Percentiles rank a stretch among this genome's conserved stretches.
Conservation (phyloP, 1,140 invertebrate species). For the Hetaerina americana region DNA sequence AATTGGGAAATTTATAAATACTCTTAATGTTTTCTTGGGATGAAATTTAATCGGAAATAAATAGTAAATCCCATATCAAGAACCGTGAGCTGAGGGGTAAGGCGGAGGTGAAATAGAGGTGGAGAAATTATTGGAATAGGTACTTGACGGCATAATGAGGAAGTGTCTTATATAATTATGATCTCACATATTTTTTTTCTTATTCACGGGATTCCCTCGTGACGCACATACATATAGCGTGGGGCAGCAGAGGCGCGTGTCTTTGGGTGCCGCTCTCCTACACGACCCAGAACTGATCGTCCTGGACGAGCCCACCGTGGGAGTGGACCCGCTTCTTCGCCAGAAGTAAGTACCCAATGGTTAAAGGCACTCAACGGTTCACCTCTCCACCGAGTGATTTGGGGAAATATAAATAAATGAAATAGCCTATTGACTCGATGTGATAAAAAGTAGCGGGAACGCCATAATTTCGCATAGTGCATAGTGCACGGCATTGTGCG, state of each 20-base stretch:
- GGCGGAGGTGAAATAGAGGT: neutral
- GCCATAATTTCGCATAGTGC: neutral
- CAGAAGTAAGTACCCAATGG: slow-evolving; percentile 31
- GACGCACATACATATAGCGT: slow-evolving; percentile 12
- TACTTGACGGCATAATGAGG: neutral
- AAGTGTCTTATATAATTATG: neutral
- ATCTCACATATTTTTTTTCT: neutral
- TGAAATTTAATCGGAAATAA: no score
- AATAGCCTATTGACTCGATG: neutral
- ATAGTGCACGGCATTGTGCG: neutral
- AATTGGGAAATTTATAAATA: no score
- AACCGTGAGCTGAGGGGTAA: neutral
- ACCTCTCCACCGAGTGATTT: no score
- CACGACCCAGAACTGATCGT: slow-evolving; percentile 38
- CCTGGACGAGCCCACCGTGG: slow-evolving; percentile 43
- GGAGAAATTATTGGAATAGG: neutral
- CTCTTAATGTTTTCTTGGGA: no score
- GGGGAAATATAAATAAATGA: neutral
- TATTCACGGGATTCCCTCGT: neutral
- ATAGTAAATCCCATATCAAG: neutral
- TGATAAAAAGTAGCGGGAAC: neutral
- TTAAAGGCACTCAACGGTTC: slow-evolving; percentile 15
- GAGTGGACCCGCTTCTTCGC: slow-evolving; percentile 39
- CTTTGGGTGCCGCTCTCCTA: slow-evolving; percentile 35
- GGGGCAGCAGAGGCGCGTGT: slow-evolving; percentile 26